Conservation (phyloP, 2,888 invertebrate genomes). For the Temnothorax ravouxi region DNA sequence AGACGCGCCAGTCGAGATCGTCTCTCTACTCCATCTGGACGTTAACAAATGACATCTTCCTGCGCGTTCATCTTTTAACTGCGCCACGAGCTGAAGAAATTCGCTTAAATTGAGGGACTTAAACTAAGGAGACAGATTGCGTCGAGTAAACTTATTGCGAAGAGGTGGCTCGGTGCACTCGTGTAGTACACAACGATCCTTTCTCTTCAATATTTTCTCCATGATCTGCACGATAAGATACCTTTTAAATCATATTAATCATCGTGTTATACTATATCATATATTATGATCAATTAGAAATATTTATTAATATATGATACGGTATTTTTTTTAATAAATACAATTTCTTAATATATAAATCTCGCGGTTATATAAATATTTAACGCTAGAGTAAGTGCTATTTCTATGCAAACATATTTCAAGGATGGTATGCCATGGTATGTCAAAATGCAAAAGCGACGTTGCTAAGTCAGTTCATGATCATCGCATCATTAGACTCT, state of each 20-base stretch:
- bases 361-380: neutral
- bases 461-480: conserved; percentile 40
- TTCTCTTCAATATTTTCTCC: conserved; percentile 2
- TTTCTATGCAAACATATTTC: neutral
- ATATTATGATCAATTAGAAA: neutral
- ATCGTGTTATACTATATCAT: neutral
- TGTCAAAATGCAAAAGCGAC: neutral
- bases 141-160: conserved; percentile 30
- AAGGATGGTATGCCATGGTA: neutral
- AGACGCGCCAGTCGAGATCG: conserved; percentile 56
- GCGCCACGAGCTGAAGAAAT: conserved; percentile 68
- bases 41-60: conserved; percentile 75
- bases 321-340: neutral
- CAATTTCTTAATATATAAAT: neutral
- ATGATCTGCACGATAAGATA: conserved; percentile 6
- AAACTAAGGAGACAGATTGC: conserved; percentile 44
- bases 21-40: conserved; percentile 57
- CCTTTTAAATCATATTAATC: conserved; percentile 10
- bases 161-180: neutral
- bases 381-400: neutral
- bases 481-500: conserved; percentile 48
- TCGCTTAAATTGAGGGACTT: conserved; percentile 58
- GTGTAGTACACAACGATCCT: neutral
- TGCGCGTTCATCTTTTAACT: conserved; percentile 59
- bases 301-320: neutral